These are phyloP conservation scores for Zaprionus nigranus DNA, from an alignment of 1,140 invertebrate genomes.

Conservation along the genomic window DNA sequence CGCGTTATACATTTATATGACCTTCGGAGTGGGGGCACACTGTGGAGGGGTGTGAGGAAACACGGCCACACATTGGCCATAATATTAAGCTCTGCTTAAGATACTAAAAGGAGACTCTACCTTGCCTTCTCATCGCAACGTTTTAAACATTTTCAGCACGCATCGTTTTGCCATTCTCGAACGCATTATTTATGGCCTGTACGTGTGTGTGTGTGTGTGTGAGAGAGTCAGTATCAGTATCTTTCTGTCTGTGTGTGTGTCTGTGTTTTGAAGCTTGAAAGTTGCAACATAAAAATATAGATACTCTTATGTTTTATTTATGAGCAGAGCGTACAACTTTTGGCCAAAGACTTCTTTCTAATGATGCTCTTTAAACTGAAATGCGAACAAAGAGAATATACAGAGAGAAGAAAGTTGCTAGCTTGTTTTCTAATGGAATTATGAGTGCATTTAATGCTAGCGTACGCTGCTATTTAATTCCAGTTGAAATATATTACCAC, in stretches of 20 bases:
- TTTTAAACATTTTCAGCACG: slow-evolving; percentile 68
- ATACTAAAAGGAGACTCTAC: slow-evolving; percentile 25
- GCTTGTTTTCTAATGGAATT: slow-evolving; percentile 14
- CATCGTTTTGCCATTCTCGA: slow-evolving; percentile 58
- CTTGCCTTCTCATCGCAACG: slow-evolving; percentile 44
- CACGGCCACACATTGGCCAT: slow-evolving; percentile 33
- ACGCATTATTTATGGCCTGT: slow-evolving; percentile 70
- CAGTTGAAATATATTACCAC: slow-evolving; percentile 26
- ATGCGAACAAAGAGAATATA: slow-evolving; percentile 10
- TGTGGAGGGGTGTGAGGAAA: neutral
- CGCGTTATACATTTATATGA: slow-evolving; percentile 57
- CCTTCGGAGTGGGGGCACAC: slow-evolving; percentile 4
- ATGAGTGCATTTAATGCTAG: slow-evolving; percentile 13
- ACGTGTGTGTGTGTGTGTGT: slow-evolving; percentile 44
- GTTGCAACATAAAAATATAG: slow-evolving; percentile 42
- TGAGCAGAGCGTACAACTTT: slow-evolving; percentile 24
- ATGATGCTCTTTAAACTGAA: slow-evolving; percentile 39
- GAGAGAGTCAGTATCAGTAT: neutral
- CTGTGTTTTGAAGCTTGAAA: slow-evolving; percentile 26
- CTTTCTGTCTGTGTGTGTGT: slow-evolving; percentile 9
- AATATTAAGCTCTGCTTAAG: slow-evolving; percentile 52
- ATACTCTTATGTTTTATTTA: slow-evolving; percentile 52
- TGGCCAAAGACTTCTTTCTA: slow-evolving; percentile 20
- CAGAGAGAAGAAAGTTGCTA: slow-evolving; percentile 4
- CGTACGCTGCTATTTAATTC: slow-evolving; percentile 33